Evolutionary conservation across 2,797 vertebrate genomes (phyloP).

Genomic region (Pelobates cultripes): DNA sequence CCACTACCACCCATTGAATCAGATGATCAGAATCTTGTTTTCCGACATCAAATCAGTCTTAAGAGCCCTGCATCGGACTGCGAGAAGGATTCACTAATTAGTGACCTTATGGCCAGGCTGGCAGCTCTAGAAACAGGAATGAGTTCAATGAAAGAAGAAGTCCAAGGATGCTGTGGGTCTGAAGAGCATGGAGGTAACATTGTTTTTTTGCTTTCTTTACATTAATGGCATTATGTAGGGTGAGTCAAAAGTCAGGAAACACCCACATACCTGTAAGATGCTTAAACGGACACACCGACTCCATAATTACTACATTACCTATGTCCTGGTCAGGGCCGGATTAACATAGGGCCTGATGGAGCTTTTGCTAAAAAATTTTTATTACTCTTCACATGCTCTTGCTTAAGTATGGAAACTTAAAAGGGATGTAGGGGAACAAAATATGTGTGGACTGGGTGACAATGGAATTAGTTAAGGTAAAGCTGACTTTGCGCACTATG

Average conservation of each 20-base stretch:
- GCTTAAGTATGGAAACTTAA: too few relatives aligned
- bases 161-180: conserved; percentile 76
- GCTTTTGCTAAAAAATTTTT: not conserved
- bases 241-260: too few relatives aligned
- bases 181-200: conserved; percentile 56
- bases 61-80: conserved; percentile 78
- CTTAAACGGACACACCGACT: too few relatives aligned
- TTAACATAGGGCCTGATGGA: not conserved
- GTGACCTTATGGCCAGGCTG: conserved; percentile 79
- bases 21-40: conserved; percentile 82
- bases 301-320: too few relatives aligned
- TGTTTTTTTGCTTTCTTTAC: not conserved
- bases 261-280: too few relatives aligned
- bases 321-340: too few relatives aligned
- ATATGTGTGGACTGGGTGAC: too few relatives aligned
- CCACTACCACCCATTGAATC: conserved; percentile 68
- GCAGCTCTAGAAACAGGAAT: conserved; percentile 87
- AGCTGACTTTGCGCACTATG: too few relatives aligned
- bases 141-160: conserved; percentile 78
- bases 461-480: too few relatives aligned
- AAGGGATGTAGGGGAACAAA: too few relatives aligned
- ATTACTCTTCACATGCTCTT: not conserved
- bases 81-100: conserved; percentile 73
- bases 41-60: conserved; percentile 85
- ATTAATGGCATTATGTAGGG: not conserved